Percentiles rank a stretch among this genome's conserved stretches.
phyloP scores from a whole-genome alignment of 2,797 vertebrate species.

The Enteromius mattozi region DNA sequence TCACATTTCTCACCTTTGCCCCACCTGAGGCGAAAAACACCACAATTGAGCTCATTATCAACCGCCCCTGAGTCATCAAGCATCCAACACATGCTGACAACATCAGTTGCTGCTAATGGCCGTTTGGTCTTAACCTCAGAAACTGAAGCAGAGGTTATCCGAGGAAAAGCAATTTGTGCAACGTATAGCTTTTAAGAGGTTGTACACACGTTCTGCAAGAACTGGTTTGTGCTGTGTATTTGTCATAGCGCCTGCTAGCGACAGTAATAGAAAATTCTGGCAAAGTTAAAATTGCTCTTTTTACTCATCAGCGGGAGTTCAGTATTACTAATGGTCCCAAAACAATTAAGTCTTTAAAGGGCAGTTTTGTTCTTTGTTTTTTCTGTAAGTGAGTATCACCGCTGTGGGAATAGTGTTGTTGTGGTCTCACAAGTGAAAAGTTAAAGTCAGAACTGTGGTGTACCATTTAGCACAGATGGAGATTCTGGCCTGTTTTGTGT shows the following conservation, averaged over 20 bases:
- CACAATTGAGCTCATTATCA: conserved; percentile 43
- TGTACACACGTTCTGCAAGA: conserved; percentile 15
- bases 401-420: conserved; percentile 26
- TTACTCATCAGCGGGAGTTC: conserved; percentile 53
- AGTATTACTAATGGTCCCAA: conserved; percentile 44
- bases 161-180: conserved; percentile 34
- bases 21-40: conserved; percentile 28
- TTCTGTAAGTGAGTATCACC: conserved; percentile 15
- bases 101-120: conserved; percentile 48
- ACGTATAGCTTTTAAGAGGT: background rate
- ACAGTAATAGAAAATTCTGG: conserved; percentile 21
- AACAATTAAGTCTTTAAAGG: conserved; percentile 49
- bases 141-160: conserved; percentile 29
- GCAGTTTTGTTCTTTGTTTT: conserved; percentile 44
- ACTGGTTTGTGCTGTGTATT: background rate
- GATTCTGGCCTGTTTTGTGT: background rate
- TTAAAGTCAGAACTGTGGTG: conserved; percentile 4
- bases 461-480: background rate
- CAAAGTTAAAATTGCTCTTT: conserved; percentile 35
- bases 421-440: conserved; percentile 26
- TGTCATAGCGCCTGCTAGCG: background rate
- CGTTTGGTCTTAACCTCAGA: conserved; percentile 39
- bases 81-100: conserved; percentile 42
- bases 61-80: conserved; percentile 27
- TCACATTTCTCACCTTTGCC: conserved; percentile 51